Conservation (phyloP, 2,888 invertebrate genomes). For the Anagyrus pseudococci region DNA sequence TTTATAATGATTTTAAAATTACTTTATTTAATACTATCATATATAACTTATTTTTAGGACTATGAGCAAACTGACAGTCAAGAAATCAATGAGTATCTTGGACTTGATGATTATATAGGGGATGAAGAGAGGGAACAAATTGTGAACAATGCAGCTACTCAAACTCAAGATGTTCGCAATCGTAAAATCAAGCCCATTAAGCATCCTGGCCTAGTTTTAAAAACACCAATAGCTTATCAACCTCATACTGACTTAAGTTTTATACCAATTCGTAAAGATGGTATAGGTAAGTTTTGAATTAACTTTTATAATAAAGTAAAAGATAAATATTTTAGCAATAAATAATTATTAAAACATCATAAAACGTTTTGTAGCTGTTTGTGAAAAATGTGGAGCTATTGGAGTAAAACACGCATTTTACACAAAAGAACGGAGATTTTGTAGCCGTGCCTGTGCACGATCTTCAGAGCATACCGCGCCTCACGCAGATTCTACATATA, state of each 20-base stretch:
- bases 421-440: conserved; percentile 81
- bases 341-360: conserved; percentile 2
- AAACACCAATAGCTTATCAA: conserved; percentile 80
- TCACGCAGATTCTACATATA: conserved; percentile 52
- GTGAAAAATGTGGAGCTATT: conserved; percentile 84
- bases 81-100: conserved; percentile 60
- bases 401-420: conserved; percentile 88
- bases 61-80: conserved; percentile 51
- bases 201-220: conserved; percentile 76
- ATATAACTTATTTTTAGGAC: conserved; percentile 44
- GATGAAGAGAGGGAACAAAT: conserved; percentile 62
- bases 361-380: conserved; percentile 72
- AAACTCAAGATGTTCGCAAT: conserved; percentile 65
- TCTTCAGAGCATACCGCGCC: conserved; percentile 53
- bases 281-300: conserved; percentile 75
- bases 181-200: conserved; percentile 77
- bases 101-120: conserved; percentile 62
- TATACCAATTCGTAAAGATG: conserved; percentile 87
- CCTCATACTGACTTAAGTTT: conserved; percentile 83
- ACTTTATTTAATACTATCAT: background rate
- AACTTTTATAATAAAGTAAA: conserved; percentile 10
- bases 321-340: conserved; percentile 2
- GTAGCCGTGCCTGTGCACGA: conserved; percentile 81
- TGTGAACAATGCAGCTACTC: conserved; percentile 66
- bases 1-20: conserved; percentile 9